Conservation (phyloP, 2,113 vertebrate genomes). For the Barbus barbus region DNA sequence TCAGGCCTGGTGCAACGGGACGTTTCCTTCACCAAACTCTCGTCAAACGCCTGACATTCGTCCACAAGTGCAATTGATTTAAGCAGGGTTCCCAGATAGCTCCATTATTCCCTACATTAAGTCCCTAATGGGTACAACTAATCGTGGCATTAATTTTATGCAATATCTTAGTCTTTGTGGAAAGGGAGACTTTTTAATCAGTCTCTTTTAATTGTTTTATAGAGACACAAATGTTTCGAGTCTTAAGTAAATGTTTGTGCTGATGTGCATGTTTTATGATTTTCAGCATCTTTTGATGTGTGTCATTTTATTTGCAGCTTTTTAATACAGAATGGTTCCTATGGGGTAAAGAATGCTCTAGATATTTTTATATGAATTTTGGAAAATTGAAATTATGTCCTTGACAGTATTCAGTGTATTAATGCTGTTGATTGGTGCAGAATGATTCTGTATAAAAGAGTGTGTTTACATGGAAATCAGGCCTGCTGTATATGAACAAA, state of each 20-base stretch:
- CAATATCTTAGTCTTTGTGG: conserved; percentile 28
- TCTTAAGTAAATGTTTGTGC: conserved; percentile 22
- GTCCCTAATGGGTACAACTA: too few species aligned
- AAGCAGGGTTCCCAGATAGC: conserved; percentile 12
- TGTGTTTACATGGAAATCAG: conserved; percentile 36
- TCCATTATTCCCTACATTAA: conserved; percentile 13
- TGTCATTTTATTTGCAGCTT: conserved; percentile 37
- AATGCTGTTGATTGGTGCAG: conserved; percentile 30
- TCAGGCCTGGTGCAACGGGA: conserved; percentile 32
- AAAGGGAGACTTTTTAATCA: conserved; percentile 17
- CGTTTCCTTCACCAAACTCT: conserved; percentile 3
- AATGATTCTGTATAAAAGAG: conserved; percentile 25
- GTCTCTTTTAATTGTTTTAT: conserved; percentile 35
- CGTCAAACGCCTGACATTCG: conserved; percentile 22
- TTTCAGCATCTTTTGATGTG: conserved; percentile 22
- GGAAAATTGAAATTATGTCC: conserved; percentile 19
- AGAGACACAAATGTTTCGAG: conserved; percentile 12
- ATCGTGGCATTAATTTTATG: conserved; percentile 45
- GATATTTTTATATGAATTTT: conserved; percentile 49
- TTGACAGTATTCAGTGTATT: conserved; percentile 29
- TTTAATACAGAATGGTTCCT: conserved; percentile 41
- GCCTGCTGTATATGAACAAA: conserved; percentile 38
- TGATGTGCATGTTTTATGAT: conserved; percentile 35
- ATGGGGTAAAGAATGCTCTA: conserved; percentile 33
- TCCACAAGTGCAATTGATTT: conserved; percentile 46